Conservation (phyloP, 2,888 invertebrate genomes). For the Yponomeuta evonymella region DNA sequence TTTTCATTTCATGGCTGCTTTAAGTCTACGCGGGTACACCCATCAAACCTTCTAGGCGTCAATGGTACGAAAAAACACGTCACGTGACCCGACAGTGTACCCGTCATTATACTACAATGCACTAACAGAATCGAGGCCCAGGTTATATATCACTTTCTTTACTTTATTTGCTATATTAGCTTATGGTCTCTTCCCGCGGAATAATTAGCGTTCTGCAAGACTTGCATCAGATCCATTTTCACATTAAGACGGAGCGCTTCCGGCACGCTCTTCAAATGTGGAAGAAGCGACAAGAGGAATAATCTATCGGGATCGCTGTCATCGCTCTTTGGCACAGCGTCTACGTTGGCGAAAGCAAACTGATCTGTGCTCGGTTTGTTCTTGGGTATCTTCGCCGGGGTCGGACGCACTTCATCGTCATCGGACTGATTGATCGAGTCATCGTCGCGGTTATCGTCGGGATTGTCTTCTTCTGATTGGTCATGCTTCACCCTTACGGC, state of each 20-base stretch:
- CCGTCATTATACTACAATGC: no score
- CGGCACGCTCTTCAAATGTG: slow-evolving; percentile 59
- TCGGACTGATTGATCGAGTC: slow-evolving; percentile 29
- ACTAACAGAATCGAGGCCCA: no score
- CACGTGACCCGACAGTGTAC: no score
- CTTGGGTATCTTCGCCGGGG: slow-evolving; percentile 30
- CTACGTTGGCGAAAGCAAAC: slow-evolving; percentile 61
- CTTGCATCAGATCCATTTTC: slow-evolving; percentile 66
- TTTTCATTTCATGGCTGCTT: no score
- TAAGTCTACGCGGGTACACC: no score
- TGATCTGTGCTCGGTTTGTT: slow-evolving; percentile 34
- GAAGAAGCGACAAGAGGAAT: slow-evolving; percentile 59
- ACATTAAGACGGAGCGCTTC: slow-evolving; percentile 53
- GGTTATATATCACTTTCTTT: not conserved
- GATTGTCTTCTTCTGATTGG: slow-evolving; percentile 36
- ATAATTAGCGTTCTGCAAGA: slow-evolving; percentile 50
- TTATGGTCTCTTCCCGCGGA: slow-evolving; percentile 3
- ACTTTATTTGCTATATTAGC: not conserved
- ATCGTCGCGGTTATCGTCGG: slow-evolving; percentile 26
- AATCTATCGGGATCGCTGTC: slow-evolving; percentile 56
- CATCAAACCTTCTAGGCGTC: no score
- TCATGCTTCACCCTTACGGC: slow-evolving; percentile 33
- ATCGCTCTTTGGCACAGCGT: slow-evolving; percentile 37
- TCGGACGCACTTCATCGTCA: slow-evolving; percentile 18
- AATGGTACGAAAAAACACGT: no score